phyloP scores from a whole-genome alignment of 1,140 invertebrate genomes.

The Hestina assimilis region DNA sequence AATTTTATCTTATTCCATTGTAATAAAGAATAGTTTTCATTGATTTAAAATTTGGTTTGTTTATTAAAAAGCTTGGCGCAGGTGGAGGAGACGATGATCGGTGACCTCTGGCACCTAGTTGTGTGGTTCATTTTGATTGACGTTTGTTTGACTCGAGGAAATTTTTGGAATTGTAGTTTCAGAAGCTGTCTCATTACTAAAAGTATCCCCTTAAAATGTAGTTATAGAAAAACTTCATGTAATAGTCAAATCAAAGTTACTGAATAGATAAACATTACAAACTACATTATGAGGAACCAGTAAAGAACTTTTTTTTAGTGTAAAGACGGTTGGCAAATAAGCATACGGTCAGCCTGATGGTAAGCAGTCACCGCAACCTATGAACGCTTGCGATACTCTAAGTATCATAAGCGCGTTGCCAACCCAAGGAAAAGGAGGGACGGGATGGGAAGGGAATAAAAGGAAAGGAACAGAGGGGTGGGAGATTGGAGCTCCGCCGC shows the following conservation, averaged over 20 bases:
- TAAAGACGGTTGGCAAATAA: too few relatives aligned
- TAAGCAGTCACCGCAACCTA: too few relatives aligned
- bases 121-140: slow-evolving; percentile 65
- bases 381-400: too few relatives aligned
- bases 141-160: slow-evolving; percentile 64
- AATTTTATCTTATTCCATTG: slow-evolving; percentile 27
- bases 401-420: too few relatives aligned
- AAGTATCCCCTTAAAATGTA: background rate
- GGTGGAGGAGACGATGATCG: slow-evolving; percentile 50
- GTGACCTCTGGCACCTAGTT: slow-evolving; percentile 62
- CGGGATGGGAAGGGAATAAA: too few relatives aligned
- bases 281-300: background rate
- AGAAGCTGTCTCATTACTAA: background rate
- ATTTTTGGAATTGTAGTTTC: slow-evolving; percentile 50
- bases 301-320: background rate
- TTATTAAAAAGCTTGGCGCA: slow-evolving; percentile 25
- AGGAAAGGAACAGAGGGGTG: too few relatives aligned
- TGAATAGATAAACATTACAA: background rate
- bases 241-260: background rate
- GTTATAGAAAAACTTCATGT: background rate
- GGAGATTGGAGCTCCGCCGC: too few relatives aligned
- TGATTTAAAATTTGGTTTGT: slow-evolving; percentile 24
- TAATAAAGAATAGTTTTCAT: slow-evolving; percentile 30
- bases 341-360: too few relatives aligned
- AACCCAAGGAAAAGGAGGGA: too few relatives aligned